Base-by-base conservation (phyloP, 2,888 invertebrate genomes). In the Thymelicus lineola region DNA sequence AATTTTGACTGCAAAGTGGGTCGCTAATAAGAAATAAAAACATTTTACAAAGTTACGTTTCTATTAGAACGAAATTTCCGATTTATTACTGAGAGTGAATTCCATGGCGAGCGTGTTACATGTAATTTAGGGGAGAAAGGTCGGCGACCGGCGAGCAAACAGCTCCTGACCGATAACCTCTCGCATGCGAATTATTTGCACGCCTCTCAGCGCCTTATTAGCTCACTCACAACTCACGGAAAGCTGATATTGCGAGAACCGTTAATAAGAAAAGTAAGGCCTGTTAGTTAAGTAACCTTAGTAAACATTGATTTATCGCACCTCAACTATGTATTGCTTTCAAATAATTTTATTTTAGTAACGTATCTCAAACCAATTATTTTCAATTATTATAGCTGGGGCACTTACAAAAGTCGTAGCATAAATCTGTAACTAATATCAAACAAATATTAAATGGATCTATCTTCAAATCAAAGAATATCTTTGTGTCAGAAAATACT, bases 171-270 rank as follows among this genome's bases (percentile, higher is more conserved):
- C 66, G 70, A 70, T 77, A 79, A 79, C 79, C 79, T 81, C 79
- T 82, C 80, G 75, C 76, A 74, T 75, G 77, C 80, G 70, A 76
- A 82, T 83, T 85, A 86, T 86, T 87, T 87, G 81, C 82, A 74
- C 78, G 83, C 75, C 85, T 81, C 86, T 85, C 80, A 83, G 76
- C 78, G 71, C 75, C 75, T 77, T 80, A 70, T 70, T 70, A 70
- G 65, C 65, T 65, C 64, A 17, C 69, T 61, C 64, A 42, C 53
- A 55, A 58, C 70, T 70, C 70, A 65, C 53, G 60, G 60, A 60
- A 59, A 70, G 65, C 70, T 65, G 64, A 65, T 70, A 61, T 65
- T 65, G 70, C 50, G 63, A 64, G 59, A 65, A 60, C 20, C 69
- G 63, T 64, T 70, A 70, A 70, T 64, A 65, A 70, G 63, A 70